Evolutionary conservation across 1,140 invertebrate species (phyloP).

Genomic region (Dendroctonus valens): DNA sequence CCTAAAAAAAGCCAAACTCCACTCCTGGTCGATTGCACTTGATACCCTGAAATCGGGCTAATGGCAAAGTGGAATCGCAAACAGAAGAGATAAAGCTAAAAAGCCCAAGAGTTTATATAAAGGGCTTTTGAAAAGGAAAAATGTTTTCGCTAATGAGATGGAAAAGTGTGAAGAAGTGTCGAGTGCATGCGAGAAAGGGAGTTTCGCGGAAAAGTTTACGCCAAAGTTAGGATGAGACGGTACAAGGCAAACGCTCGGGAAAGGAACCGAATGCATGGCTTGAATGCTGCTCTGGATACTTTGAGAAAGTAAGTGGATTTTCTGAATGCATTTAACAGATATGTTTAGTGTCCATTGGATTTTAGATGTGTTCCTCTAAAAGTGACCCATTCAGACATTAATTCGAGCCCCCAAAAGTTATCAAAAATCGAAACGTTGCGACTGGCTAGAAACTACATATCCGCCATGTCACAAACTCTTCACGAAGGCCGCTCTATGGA

Average conservation of each 20-base stretch:
- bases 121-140: conserved; percentile 25
- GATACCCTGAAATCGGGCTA: conserved; percentile 28
- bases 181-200: conserved; percentile 25
- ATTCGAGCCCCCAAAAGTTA: conserved; percentile 54
- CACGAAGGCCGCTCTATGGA: conserved; percentile 54
- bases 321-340: conserved; percentile 9
- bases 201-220: conserved; percentile 26
- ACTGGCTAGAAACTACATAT: conserved; percentile 66
- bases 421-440: conserved; percentile 71
- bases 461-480: conserved; percentile 56
- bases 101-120: conserved; percentile 32
- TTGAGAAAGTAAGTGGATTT: conserved; percentile 52
- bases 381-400: conserved; percentile 43
- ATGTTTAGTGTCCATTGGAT: not conserved
- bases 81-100: conserved; percentile 25
- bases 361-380: conserved; percentile 51
- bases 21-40: conserved; percentile 26
- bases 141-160: conserved; percentile 30
- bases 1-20: not conserved
- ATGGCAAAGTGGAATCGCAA: conserved; percentile 31
- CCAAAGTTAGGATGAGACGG: conserved; percentile 49
- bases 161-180: conserved; percentile 24
- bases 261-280: conserved; percentile 63
- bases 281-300: conserved; percentile 63
- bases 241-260: conserved; percentile 64